Evolutionary conservation across 2,888 invertebrate genomes (phyloP), one percentile per base, ranked within the genome.

Genomic region (Strigamia transsilvanica): DNA sequence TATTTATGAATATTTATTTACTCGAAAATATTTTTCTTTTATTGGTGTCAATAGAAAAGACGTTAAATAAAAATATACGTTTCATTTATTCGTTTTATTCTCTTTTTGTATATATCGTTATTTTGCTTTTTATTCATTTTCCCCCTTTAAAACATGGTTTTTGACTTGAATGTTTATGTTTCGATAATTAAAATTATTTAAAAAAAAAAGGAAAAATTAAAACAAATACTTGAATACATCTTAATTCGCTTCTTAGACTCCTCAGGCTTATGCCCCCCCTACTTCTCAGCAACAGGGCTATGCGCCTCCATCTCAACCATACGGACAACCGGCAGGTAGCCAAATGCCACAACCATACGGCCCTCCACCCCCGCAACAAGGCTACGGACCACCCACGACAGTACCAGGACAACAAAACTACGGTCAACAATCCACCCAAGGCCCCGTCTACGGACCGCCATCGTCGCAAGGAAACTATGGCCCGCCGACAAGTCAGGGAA

Each of bases 381-480:
- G 83, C 73, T 83, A 83, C 79, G 82, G 80, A 21, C 82, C 82
- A 10, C 78, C 82, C 56, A 82, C 81, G 10, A 83, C 82, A 13
- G 56, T 15, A 56, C 56, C 56, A 9, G 56, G 56, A 56, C 56
- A 56, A 18, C 56, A 56, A 18, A 56, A 56, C 18, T 56, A 56
- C 18, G 56, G 56, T 6, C 56, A 56, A 18, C 56, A 56, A 56
- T 56, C 56, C 6, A 56, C 80, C 4, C 84, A 84, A 80, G 34
- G 82, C 12, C 82, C 82, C 80, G 56, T 82, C 0, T 79, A 82
- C 23, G 77, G 78, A 77, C 78, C 83, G 3, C 82, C 83, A 15
- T 79, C 83, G 18, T 79, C 83, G 15, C 84, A 83, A 42, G 38
- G 81, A 38, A 83, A 42, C 42, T 84, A 84, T 21, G 82, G 83